Percentiles rank a stretch among this genome's conserved stretches.
phyloP scores from a whole-genome alignment of 2,797 vertebrate species.

The Discoglossus pictus region DNA sequence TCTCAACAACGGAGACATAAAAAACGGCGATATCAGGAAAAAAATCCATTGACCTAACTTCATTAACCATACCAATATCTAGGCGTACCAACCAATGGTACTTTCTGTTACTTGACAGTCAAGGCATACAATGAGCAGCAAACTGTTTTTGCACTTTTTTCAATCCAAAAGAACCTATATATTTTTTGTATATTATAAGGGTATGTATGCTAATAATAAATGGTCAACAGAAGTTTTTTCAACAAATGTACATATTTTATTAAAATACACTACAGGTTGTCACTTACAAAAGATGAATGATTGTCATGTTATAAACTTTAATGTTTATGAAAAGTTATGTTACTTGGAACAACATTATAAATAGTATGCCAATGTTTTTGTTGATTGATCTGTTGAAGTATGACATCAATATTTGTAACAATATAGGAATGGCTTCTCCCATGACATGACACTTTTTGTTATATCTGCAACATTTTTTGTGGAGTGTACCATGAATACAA shows the following conservation, averaged over 20 bases:
- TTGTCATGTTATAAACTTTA: conserved; percentile 54
- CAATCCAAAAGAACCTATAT: conserved; percentile 63
- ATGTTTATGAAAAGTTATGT: conserved; percentile 65
- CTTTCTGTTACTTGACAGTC: conserved; percentile 70
- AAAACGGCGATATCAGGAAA: too few species aligned
- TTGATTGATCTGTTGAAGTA: conserved; percentile 5
- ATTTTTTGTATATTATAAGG: conserved; percentile 71
- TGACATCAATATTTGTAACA: conserved; percentile 33
- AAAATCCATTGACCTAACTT: conserved; percentile 67
- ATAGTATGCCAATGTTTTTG: not conserved
- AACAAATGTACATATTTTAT: conserved; percentile 49
- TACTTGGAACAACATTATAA: conserved; percentile 64
- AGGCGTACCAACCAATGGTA: conserved; percentile 45
- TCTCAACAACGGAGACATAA: too few species aligned
- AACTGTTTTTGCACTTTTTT: conserved; percentile 64
- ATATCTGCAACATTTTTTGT: conserved; percentile 43
- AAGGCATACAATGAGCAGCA: conserved; percentile 56
- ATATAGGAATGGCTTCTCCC: conserved; percentile 39
- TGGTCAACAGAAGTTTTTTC: conserved; percentile 22
- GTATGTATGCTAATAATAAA: conserved; percentile 55
- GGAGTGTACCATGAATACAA: conserved; percentile 51
- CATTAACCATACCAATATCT: not conserved
- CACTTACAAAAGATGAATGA: conserved; percentile 45
- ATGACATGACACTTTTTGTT: conserved; percentile 35
- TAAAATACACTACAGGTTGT: conserved; percentile 42